Evolutionary conservation across 2,888 invertebrate species (phyloP).

Genomic region (Erebia palarica): DNA sequence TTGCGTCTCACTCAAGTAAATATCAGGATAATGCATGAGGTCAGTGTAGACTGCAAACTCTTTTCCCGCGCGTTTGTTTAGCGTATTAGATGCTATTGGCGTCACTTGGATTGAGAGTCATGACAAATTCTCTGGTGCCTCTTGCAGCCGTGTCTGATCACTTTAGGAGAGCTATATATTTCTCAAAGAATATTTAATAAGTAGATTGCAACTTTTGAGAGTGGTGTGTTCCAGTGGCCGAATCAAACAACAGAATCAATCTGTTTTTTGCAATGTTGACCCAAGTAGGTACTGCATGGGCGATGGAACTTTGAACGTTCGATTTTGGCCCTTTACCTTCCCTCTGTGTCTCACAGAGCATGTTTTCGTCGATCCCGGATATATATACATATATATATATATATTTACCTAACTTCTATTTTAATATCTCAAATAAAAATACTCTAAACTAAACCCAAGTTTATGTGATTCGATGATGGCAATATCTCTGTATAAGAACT

Average conservation of each 20-base stretch:
- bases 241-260: not conserved
- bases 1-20: no score
- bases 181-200: not conserved
- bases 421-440: not conserved
- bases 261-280: not conserved
- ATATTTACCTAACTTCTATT: not conserved
- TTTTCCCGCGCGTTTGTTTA: not conserved
- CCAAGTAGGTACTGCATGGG: not conserved
- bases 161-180: not conserved
- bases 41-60: not conserved
- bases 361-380: not conserved
- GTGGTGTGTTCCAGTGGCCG: not conserved
- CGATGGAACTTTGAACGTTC: conserved; percentile 12
- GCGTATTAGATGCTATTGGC: not conserved
- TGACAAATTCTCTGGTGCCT: not conserved
- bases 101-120: not conserved
- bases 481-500: not conserved
- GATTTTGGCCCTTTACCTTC: not conserved
- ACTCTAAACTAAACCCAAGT: not conserved
- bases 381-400: not conserved
- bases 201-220: conserved; percentile 2
- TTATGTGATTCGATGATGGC: no score
- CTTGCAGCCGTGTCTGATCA: not conserved
- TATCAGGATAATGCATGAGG: not conserved
- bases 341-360: not conserved